Percentiles rank a stretch among this genome's conserved stretches.
These are phyloP conservation scores for Pelecanus crispus DNA, from an alignment of 2,113 vertebrate genomes.

Conservation along the genomic window DNA sequence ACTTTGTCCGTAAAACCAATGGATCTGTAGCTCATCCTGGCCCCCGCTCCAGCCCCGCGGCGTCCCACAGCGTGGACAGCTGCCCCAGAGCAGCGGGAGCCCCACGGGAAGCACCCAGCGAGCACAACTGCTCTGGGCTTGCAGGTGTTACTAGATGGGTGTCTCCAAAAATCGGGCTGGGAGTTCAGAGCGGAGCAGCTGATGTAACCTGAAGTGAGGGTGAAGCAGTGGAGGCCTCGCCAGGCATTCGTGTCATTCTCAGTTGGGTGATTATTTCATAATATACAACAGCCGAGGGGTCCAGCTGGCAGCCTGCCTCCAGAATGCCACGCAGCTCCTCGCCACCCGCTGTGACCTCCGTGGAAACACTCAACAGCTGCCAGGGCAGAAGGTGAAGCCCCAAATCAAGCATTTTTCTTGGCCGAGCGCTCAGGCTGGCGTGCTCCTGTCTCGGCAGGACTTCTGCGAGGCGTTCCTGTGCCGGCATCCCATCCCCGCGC, in stretches of 20 bases:
- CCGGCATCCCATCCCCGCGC: accelerated
- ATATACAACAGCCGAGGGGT: not conserved
- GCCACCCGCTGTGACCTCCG: accelerated
- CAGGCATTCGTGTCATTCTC: not conserved
- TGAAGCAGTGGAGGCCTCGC: not conserved
- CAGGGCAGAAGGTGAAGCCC: not conserved
- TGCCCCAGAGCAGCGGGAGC: not conserved
- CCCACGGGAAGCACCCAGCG: accelerated
- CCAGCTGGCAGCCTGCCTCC: not conserved
- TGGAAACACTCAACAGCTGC: not conserved
- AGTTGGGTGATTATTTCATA: not conserved
- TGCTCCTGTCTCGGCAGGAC: not conserved
- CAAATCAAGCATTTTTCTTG: not conserved
- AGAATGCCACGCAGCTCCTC: not conserved
- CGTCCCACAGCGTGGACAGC: accelerated
- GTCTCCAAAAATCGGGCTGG: not conserved
- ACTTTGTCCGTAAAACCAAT: not conserved
- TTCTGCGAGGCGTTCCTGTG: accelerated
- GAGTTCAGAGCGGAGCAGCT: not conserved
- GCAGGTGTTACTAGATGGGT: not conserved
- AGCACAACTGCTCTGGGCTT: not conserved
- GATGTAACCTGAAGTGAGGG: not conserved
- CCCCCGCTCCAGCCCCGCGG: not conserved
- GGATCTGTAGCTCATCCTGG: not conserved
- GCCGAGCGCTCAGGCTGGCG: accelerated